phyloP scores from a whole-genome alignment of 2,113 vertebrate genomes.

The Synodontis membranacea region DNA sequence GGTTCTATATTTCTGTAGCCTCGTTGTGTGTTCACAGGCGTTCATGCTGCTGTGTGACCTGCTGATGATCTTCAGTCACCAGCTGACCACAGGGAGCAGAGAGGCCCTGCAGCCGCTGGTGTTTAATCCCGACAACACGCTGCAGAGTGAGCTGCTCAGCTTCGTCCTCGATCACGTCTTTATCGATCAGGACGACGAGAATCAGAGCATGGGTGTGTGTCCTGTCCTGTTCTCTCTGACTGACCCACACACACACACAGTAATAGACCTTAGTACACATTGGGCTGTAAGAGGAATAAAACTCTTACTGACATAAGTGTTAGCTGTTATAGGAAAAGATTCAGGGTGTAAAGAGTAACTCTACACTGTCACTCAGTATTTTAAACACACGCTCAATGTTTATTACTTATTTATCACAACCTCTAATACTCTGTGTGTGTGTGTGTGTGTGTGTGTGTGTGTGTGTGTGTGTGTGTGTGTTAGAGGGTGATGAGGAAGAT shows the following conservation, averaged over 20 bases:
- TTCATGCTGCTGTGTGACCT: constrained; percentile 99
- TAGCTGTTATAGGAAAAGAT: background rate
- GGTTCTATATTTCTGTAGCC: background rate
- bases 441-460: background rate
- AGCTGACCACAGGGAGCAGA: constrained; percentile 87
- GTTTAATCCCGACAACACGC: constrained; percentile 92
- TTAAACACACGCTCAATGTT: background rate
- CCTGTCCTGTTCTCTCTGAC: background rate
- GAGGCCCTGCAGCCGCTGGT: constrained; percentile 94
- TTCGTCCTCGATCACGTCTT: constrained; percentile 91
- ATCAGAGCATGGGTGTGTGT: constrained; percentile 95
- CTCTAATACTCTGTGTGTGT: background rate
- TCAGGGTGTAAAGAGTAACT: background rate
- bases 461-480: background rate
- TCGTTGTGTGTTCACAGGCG: constrained; percentile 73
- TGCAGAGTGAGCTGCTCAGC: constrained; percentile 95
- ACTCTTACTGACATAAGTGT: background rate
- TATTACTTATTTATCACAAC: background rate
- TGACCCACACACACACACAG: background rate
- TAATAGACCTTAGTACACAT: background rate
- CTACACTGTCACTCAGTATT: background rate
- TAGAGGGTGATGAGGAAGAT: constrained; percentile 98
- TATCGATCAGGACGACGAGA: constrained; percentile 94
- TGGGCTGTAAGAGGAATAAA: background rate
- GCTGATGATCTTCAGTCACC: constrained; percentile 99